Base-by-base conservation (phyloP, 2,888 invertebrate species). In the Nymphalis c-album region DNA sequence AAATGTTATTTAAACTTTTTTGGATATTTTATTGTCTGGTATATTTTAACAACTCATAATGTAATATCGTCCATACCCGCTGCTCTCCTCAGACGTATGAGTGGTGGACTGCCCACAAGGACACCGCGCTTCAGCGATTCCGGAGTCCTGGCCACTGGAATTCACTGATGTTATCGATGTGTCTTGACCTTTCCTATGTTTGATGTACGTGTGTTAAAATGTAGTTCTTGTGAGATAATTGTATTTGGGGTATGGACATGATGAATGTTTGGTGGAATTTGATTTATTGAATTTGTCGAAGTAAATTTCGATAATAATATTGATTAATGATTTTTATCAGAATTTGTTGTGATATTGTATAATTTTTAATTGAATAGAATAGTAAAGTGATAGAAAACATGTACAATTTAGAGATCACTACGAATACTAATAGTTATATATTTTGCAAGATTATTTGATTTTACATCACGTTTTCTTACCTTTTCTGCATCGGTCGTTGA, bases 141-240 rank as follows among this genome's bases (percentile, higher is more conserved):
- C 96, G 60, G 96, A 96, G 88, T 96, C 96, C 82, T 96, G 95
- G 18, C 96, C 96, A 80, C 96, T 96, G 76, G 96, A 96, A 92
- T 96, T 96, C 77, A 96, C 93, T 74, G 96, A 96, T 77, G 96
- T 95, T 86, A 96, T 94, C 72, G 96, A 96, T 64, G 95, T 95
- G 85, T 96, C 96, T 74, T 90, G 90, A 74, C 88, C 90, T 78
- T 90, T 91, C 88, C 91, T 91, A 85, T 73, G 78, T 46, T 62
- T 48, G 55, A n/a, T 48, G n/a, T 55, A 60, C 16, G 45, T 59
- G 35, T 46, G 48, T 40, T 22, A 51, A 48, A 40, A 57, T 17
- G 45, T 63, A 13, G 17, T 31, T 26, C n/a, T 50, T 60, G 35
- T 45, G 26, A 35, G 10, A 55, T 55, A 22, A 51, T 51, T 51